These are phyloP conservation scores for Drosophila neonasuta DNA, from an alignment of 2,888 invertebrate genomes.

Conservation along the genomic window DNA sequence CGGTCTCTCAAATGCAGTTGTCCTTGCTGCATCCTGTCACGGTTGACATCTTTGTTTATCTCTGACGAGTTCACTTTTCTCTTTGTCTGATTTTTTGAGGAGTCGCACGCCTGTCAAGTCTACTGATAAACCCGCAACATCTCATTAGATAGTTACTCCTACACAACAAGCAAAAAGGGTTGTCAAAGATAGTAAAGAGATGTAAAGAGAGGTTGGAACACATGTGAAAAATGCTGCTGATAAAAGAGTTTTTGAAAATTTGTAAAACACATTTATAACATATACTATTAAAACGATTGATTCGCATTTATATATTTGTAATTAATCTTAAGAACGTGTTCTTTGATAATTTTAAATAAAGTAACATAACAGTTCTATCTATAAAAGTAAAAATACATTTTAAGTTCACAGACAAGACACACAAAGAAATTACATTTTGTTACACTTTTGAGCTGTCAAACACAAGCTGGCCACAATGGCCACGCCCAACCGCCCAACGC, in stretches of 20 bases:
- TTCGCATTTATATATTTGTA: too few species aligned
- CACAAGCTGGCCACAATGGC: conserved; percentile 41
- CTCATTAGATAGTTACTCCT: conserved; percentile 22
- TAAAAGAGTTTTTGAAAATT: background rate
- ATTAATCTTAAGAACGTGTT: too few species aligned
- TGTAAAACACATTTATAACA: too few species aligned
- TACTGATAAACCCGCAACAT: conserved; percentile 16
- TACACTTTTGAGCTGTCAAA: conserved; percentile 49
- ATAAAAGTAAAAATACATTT: background rate
- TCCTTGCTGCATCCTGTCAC: background rate
- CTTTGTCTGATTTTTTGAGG: conserved; percentile 35
- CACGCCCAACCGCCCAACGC: conserved; percentile 25
- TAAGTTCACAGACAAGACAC: conserved; percentile 14
- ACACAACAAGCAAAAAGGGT: conserved; percentile 5
- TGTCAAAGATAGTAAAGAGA: background rate
- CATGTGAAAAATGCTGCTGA: background rate
- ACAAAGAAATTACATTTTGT: conserved; percentile 6
- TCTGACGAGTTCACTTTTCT: conserved; percentile 43
- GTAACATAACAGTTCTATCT: background rate
- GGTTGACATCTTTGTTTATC: conserved; percentile 13
- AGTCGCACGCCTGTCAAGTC: conserved; percentile 55
- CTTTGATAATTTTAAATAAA: background rate
- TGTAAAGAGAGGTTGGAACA: background rate
- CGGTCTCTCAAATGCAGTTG: too few species aligned
- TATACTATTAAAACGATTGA: too few species aligned